These are phyloP conservation scores for Hyperopisus bebe DNA, from an alignment of 2,113 vertebrate genomes.

Conservation along the genomic window DNA sequence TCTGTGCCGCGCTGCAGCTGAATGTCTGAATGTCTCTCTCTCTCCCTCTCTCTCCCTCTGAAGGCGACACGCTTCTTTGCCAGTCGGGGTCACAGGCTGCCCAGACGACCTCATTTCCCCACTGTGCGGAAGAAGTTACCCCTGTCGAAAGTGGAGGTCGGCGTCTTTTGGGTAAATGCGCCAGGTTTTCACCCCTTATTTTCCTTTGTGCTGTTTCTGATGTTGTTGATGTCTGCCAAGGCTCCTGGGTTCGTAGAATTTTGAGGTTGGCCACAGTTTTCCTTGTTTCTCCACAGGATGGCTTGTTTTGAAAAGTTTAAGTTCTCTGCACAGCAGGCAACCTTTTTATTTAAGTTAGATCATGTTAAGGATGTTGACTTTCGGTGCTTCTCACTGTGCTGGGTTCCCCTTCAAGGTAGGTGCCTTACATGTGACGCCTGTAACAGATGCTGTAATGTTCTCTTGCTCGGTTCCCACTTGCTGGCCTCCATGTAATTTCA, in stretches of 20 bases:
- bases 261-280: background rate
- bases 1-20: background rate
- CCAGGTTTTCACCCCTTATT: slow-evolving; percentile 24
- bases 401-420: background rate
- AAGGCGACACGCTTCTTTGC: slow-evolving; percentile 60
- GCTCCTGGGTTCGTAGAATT: background rate
- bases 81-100: slow-evolving; percentile 53
- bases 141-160: slow-evolving; percentile 66
- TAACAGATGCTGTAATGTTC: background rate
- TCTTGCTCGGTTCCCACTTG: background rate
- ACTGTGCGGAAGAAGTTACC: slow-evolving; percentile 57
- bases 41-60: slow-evolving; percentile 12
- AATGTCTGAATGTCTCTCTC: slow-evolving; percentile 32
- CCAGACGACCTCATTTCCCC: slow-evolving; percentile 50
- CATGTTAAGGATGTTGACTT: background rate
- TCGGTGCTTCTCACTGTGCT: background rate
- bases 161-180: slow-evolving; percentile 63
- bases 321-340: background rate
- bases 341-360: background rate
- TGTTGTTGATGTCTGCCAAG: background rate
- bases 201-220: background rate
- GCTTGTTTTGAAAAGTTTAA: background rate
- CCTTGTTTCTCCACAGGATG: background rate
- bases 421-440: background rate
- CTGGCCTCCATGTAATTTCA: background rate